phyloP scores from a whole-genome alignment of 1,140 invertebrate genomes.

The Ruditapes philippinarum region DNA sequence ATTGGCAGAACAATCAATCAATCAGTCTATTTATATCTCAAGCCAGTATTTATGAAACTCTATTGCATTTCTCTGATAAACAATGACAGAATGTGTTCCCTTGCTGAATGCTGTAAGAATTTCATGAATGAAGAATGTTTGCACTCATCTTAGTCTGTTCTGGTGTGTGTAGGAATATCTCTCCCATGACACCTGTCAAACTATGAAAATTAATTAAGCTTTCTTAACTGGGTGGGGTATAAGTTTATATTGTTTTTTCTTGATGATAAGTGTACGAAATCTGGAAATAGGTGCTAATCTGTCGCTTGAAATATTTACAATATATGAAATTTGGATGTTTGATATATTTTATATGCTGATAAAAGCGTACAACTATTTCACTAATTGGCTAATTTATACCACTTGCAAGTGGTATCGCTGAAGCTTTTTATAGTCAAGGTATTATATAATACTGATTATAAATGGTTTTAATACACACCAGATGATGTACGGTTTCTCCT shows the following conservation, averaged over 20 bases:
- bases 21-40: background rate
- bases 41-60: background rate
- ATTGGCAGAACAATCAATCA: no score
- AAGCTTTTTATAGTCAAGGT: background rate
- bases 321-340: constrained; percentile 20
- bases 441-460: background rate
- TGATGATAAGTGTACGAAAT: background rate
- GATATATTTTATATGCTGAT: constrained; percentile 16
- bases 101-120: background rate
- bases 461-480: background rate
- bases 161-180: background rate
- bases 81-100: background rate
- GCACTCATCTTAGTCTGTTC: background rate
- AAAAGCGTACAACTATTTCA: background rate
- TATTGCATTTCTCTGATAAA: background rate
- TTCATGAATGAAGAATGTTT: background rate
- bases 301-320: background rate
- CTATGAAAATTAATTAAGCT: constrained; percentile 9
- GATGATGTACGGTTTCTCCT: background rate
- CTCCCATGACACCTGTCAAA: background rate
- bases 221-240: background rate
- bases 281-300: background rate
- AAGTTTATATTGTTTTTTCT: constrained; percentile 4
- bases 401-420: background rate
- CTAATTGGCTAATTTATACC: constrained; percentile 19